Evolutionary conservation across 2,888 invertebrate species (phyloP).

Genomic region (Griposia aprilina): DNA sequence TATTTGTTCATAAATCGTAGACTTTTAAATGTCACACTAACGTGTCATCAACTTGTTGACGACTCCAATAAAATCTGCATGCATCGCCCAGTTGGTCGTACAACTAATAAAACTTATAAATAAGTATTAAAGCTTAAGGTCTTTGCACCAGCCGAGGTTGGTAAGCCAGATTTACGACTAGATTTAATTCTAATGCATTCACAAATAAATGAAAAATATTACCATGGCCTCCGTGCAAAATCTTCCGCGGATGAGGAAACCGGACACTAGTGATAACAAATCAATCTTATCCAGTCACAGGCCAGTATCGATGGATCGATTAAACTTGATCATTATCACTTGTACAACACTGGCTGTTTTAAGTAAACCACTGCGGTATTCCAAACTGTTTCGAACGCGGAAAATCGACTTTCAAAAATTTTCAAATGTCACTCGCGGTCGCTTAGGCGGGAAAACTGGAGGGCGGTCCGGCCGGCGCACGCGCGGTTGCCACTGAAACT

Average conservation of each 20-base stretch:
- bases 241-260: constrained; percentile 72
- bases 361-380: constrained; percentile 66
- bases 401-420: constrained; percentile 73
- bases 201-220: constrained; percentile 64
- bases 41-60: constrained; percentile 48
- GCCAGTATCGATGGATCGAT: constrained; percentile 67
- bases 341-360: constrained; percentile 68
- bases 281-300: constrained; percentile 71
- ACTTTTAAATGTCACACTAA: constrained; percentile 38
- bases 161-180: constrained; percentile 45
- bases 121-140: constrained; percentile 50
- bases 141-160: constrained; percentile 38
- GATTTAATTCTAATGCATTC: constrained; percentile 38
- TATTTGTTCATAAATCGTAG: constrained; percentile 42
- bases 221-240: constrained; percentile 73
- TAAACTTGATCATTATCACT: constrained; percentile 63
- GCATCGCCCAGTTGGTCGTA: constrained; percentile 41
- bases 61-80: constrained; percentile 41
- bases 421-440: constrained; percentile 82
- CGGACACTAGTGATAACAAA: constrained; percentile 71
- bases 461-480: constrained; percentile 83
- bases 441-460: constrained; percentile 79
- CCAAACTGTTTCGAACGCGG: constrained; percentile 63
- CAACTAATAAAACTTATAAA: constrained; percentile 55
- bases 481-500: constrained; percentile 84